Conservation (phyloP, 2,797 vertebrate genomes). For the Falco cherrug region DNA sequence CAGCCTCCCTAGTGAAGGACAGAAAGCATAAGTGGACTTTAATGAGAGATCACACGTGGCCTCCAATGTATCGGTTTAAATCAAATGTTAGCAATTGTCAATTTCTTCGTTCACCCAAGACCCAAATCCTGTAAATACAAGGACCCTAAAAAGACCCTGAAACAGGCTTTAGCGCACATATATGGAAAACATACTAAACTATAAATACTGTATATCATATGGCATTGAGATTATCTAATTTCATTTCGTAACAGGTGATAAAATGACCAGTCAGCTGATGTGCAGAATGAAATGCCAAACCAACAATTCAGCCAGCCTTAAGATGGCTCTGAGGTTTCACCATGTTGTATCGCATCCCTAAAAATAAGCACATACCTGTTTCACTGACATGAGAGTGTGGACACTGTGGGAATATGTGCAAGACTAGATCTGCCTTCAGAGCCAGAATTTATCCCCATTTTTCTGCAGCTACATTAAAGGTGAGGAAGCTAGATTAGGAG, state of each 20-base stretch:
- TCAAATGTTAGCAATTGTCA: constrained; percentile 58
- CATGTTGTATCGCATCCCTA: rapidly evolving
- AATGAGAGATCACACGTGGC: constrained; percentile 24
- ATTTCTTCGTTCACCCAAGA: constrained; percentile 54
- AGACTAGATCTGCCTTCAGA: background rate
- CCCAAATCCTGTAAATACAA: constrained; percentile 58
- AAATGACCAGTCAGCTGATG: constrained; percentile 65
- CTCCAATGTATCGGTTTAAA: constrained; percentile 40
- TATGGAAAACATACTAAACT: constrained; percentile 60
- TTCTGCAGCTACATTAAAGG: background rate
- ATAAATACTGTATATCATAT: constrained; percentile 68
- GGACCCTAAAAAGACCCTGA: constrained; percentile 54
- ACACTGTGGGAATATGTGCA: background rate
- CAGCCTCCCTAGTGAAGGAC: background rate
- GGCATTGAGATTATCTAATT: constrained; percentile 62
- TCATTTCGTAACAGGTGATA: constrained; percentile 60
- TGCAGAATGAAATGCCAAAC: constrained; percentile 43
- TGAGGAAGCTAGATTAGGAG: background rate
- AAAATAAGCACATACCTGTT: background rate
- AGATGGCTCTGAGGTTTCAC: constrained; percentile 10
- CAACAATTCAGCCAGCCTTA: constrained; percentile 29
- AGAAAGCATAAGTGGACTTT: constrained; percentile 42
- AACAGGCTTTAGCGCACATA: constrained; percentile 37
- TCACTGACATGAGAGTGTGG: background rate
- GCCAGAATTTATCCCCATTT: background rate